Conservation (phyloP, 2,888 invertebrate species). For the Ichneumoninae sp. region DNA sequence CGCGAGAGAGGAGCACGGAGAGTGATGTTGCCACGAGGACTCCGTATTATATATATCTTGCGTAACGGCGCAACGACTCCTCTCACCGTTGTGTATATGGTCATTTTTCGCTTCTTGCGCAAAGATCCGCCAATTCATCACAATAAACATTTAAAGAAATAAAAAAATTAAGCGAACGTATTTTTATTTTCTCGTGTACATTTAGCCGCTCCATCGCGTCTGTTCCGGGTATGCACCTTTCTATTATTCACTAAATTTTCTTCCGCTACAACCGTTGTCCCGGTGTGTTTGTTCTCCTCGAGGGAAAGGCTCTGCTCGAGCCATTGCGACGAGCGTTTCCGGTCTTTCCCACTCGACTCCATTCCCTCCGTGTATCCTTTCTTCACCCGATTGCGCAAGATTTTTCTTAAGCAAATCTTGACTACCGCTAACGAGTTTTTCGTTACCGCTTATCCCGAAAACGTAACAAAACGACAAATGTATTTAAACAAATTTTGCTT, state of each 20-base stretch:
- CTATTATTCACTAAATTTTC: conserved; percentile 11
- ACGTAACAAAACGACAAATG: neutral
- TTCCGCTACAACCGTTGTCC: conserved; percentile 1
- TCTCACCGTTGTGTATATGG: conserved; percentile 13
- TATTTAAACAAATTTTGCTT: neutral
- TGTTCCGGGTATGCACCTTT: neutral
- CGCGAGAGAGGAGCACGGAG: conserved; percentile 19
- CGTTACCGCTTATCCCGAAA: neutral
- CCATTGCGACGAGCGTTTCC: conserved; percentile 33
- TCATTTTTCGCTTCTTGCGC: conserved; percentile 6
- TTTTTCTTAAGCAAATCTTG: conserved; percentile 12
- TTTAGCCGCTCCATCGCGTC: neutral
- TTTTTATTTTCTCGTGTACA: neutral
- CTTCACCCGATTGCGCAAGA: conserved; percentile 13
- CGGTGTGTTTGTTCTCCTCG: neutral
- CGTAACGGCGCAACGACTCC: conserved; percentile 47
- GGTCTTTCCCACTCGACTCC: conserved; percentile 13
- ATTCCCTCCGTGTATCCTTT: neutral
- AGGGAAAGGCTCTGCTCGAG: neutral
- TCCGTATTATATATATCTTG: conserved; percentile 36
- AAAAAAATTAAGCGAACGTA: neutral
- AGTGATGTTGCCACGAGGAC: conserved; percentile 35
- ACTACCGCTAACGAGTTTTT: conserved; percentile 25
- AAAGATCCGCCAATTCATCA: conserved; percentile 7
- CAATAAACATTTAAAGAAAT: neutral